Evolutionary conservation across 2,113 vertebrate genomes (phyloP).

Genomic region (Odontophorus gujanensis): DNA sequence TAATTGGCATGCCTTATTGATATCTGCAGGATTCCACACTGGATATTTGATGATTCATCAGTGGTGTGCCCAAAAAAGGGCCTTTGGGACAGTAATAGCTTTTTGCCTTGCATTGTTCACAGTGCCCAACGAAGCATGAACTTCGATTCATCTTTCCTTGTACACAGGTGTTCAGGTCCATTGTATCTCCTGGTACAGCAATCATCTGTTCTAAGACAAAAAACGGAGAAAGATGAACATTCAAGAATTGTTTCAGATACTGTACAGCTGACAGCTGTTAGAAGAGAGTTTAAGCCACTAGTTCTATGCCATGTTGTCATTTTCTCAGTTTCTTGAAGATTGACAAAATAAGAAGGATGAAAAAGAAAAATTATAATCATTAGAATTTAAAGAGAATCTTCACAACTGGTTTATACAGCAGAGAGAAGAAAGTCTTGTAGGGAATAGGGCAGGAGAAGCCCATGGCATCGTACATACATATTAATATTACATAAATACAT

Average conservation of each 20-base stretch:
- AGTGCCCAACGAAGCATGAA: background rate
- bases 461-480: too few species aligned
- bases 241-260: background rate
- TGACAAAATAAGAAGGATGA: background rate
- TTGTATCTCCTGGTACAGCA: background rate
- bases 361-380: background rate
- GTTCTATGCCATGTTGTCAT: background rate
- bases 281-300: background rate
- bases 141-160: background rate
- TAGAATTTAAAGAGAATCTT: background rate
- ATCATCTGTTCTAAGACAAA: background rate
- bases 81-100: background rate
- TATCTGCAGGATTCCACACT: background rate
- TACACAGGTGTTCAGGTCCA: background rate
- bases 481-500: background rate
- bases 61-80: fast-evolving
- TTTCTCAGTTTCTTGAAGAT: background rate
- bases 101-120: background rate
- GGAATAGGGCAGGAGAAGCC: background rate
- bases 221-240: background rate
- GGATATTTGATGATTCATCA: background rate
- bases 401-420: background rate
- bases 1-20: background rate
- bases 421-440: background rate
- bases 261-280: background rate